Conservation (phyloP, 2,797 vertebrate species). For the Glossophaga mutica region DNA sequence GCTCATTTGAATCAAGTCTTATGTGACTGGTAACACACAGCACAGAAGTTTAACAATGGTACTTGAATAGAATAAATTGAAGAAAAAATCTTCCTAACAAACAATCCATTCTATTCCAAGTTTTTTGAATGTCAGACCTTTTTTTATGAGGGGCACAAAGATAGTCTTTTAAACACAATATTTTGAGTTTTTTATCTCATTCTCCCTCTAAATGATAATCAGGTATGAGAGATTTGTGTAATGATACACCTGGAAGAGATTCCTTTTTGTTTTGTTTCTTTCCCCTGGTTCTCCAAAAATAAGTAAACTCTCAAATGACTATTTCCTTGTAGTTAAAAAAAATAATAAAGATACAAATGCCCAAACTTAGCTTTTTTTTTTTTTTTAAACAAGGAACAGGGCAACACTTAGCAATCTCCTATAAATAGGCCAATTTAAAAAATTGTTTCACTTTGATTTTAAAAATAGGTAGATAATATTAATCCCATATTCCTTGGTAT, state of each 20-base stretch:
- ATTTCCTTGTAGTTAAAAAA: too few relatives aligned
- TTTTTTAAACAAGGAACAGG: too few relatives aligned
- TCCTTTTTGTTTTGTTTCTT: not conserved
- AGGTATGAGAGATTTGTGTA: slow-evolving; percentile 40
- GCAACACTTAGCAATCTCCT: not conserved
- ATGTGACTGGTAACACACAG: not conserved
- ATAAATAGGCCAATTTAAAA: not conserved
- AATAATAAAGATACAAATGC: not conserved
- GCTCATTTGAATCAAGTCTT: not conserved
- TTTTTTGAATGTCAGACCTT: not conserved
- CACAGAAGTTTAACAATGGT: not conserved
- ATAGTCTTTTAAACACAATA: slow-evolving; percentile 5
- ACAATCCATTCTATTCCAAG: slow-evolving; percentile 32
- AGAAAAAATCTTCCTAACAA: slow-evolving; percentile 21
- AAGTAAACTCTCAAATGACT: too few relatives aligned
- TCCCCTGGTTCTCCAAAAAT: too few relatives aligned
- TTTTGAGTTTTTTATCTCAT: not conserved
- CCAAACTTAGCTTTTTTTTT: not conserved
- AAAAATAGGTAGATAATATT: not conserved
- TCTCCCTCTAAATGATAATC: not conserved
- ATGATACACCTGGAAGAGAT: slow-evolving; percentile 24
- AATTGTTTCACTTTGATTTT: not conserved
- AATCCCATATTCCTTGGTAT: not conserved
- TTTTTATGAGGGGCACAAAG: not conserved
- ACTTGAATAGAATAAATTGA: slow-evolving; percentile 3